These are phyloP conservation scores for Drosophila biarmipes DNA, from an alignment of 1,140 invertebrate genomes.

Conservation along the genomic window DNA sequence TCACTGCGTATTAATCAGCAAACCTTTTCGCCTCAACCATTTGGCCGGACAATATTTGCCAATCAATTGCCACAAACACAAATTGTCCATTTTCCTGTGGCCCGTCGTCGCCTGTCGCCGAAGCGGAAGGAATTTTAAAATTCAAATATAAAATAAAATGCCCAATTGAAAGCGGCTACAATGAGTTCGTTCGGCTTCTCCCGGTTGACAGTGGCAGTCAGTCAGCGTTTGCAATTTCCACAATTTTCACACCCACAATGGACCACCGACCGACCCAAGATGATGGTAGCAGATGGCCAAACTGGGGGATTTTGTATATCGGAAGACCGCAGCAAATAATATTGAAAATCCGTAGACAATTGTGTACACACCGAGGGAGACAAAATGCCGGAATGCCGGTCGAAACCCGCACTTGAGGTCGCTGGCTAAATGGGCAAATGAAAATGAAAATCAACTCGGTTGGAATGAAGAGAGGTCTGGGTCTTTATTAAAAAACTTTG, in stretches of 20 bases:
- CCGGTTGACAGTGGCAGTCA: slow-evolving; percentile 39
- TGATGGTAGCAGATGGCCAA: slow-evolving; percentile 47
- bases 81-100: slow-evolving; percentile 84
- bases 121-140: slow-evolving; percentile 84
- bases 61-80: slow-evolving; percentile 84
- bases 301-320: slow-evolving; percentile 40
- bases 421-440: slow-evolving; percentile 62
- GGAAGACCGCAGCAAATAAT: slow-evolving; percentile 76
- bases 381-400: slow-evolving; percentile 44
- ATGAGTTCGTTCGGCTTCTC: slow-evolving; percentile 54
- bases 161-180: slow-evolving; percentile 82
- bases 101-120: slow-evolving; percentile 56
- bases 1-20: slow-evolving; percentile 75
- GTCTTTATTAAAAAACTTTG: slow-evolving; percentile 78
- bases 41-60: slow-evolving; percentile 82
- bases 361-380: slow-evolving; percentile 62
- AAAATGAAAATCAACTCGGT: slow-evolving; percentile 76
- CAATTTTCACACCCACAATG: slow-evolving; percentile 57
- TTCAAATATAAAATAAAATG: slow-evolving; percentile 84
- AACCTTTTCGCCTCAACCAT: slow-evolving; percentile 70
- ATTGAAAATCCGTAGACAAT: slow-evolving; percentile 82
- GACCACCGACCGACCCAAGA: slow-evolving; percentile 63
- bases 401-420: slow-evolving; percentile 69
- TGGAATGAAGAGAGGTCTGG: slow-evolving; percentile 57
- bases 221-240: slow-evolving; percentile 35